Base-by-base conservation (phyloP, 2,113 vertebrate genomes). In the Vulpes vulpes region DNA sequence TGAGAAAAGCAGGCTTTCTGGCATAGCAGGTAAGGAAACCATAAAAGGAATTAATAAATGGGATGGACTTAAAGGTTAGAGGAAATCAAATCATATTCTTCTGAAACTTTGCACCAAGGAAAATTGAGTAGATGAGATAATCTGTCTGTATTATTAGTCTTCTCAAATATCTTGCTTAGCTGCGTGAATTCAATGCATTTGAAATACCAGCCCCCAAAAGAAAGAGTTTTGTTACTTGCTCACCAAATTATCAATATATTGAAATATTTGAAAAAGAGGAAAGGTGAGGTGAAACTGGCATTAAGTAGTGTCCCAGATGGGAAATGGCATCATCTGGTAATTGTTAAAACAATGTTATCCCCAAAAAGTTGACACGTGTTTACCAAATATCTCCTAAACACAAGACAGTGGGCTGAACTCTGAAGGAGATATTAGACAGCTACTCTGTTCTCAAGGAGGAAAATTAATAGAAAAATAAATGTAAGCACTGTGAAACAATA, bases 1-100 rank as follows among this genome's bases (percentile, higher is more conserved):
- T 89, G 76, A 85, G 83, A 69, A 94, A 90, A 91, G 32, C 32
- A 89, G 88, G 12, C 57, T 94, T 86, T 94, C 69, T 95, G 82
- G 62, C 51, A 69, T 8, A 85, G n/a, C 60, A 73, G 59, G 17
- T 95, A 80, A 94, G n/a, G 86, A 86, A 81, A 80, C 60, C 3
- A 2, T 69, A 76, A 87, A 71, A 20, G 64, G 7, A 8, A 8
- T 55, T 96, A 49, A 74, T 74, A 92, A 85, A 7, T 59, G 57
- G 16, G 55, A 65, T 80, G n/a, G 62, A 55, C 38, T 51, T 73
- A 71, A 73, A 79, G 59, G 16, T 55, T 51, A 11, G 55, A 84
- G 73, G 67, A 78, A 65, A 59, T 95, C 64, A 90, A 49, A 55
- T 35, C 25, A n/a, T 60, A 59, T 84, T 62, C 57, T 85, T 69